Evolutionary conservation across 1,140 invertebrate genomes (phyloP), one percentile per base, ranked within the genome.

Genomic region (Cydia splendana): DNA sequence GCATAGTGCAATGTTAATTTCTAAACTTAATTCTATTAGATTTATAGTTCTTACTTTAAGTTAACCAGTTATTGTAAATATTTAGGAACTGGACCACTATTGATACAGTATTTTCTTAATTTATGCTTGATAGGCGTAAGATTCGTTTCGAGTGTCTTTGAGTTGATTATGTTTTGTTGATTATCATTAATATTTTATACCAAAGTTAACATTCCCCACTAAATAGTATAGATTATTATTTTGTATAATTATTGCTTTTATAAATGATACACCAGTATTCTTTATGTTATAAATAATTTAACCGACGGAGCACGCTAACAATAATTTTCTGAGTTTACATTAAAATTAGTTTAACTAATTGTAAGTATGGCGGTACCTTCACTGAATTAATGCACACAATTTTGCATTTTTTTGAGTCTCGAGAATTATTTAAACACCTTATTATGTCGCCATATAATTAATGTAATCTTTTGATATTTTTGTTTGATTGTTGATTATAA

Each of bases 161-260:
- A 87, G 84, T 91, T 90, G 84, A 88, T 85, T 89, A 91, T 86
- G 87, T 91, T 93, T 90, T 93, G 91, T 93, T 93, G 87, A 89
- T 91, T 87, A 89, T 90, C 89, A 91, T 90, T 91, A 91, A 91
- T 92, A 93, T 93, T 93, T 92, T 93, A 93, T 93, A 90, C 91
- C 91, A 93, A 93, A 93, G 91, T 92, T 92, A 91, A 93, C 91
- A 93, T 93, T 93, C 91, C 91, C 89, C 87, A 91, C 88, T 91
- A 91, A 89, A 91, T 91, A 93, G 89, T 82, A 80, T 92, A 92
- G 88, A 76, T 80, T 85, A 71, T 71, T 71, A 71, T 87, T 86
- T 86, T 85, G 78, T 86, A 82, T 86, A 87, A 87, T 82, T 85
- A 85, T 74, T 28, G 83, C 81, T 82, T 86, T 84, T 85, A 85